Conservation (phyloP, 2,888 invertebrate genomes). For the Xylota sylvarum region DNA sequence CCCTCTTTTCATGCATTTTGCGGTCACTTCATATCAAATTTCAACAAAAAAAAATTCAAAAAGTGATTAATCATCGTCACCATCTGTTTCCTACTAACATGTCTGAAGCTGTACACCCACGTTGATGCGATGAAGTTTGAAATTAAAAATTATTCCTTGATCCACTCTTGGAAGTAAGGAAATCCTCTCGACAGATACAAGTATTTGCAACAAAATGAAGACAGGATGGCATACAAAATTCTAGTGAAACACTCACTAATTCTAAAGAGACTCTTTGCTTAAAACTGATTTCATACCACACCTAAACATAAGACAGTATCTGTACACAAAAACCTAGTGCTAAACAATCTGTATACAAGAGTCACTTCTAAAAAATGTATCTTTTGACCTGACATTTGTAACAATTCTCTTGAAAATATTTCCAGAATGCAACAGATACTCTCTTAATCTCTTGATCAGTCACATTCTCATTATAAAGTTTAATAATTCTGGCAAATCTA, state of each 20-base stretch:
- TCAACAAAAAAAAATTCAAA: not conserved
- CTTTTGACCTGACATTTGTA: constrained; percentile 2
- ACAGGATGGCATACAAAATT: not conserved
- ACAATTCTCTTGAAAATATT: not conserved
- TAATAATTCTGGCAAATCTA: constrained; percentile 7
- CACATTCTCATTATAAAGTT: not conserved
- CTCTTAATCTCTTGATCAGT: not conserved
- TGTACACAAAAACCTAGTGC: not conserved
- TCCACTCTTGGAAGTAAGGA: not conserved
- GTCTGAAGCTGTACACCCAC: not conserved
- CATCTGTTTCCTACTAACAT: not conserved
- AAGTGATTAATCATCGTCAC: not conserved
- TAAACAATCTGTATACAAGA: not conserved
- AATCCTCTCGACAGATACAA: not conserved
- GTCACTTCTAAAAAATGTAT: not conserved
- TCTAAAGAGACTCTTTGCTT: no score
- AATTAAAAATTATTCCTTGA: not conserved
- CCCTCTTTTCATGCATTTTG: not conserved
- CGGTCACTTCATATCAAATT: constrained; percentile 1
- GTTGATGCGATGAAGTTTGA: not conserved
- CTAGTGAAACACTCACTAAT: not conserved
- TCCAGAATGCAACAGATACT: not conserved
- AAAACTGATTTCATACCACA: not conserved
- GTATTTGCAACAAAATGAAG: not conserved
- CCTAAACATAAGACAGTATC: no score